Evolutionary conservation across 2,113 vertebrate genomes (phyloP), one percentile per base, ranked within the genome.

Genomic region (Pipa parva): DNA sequence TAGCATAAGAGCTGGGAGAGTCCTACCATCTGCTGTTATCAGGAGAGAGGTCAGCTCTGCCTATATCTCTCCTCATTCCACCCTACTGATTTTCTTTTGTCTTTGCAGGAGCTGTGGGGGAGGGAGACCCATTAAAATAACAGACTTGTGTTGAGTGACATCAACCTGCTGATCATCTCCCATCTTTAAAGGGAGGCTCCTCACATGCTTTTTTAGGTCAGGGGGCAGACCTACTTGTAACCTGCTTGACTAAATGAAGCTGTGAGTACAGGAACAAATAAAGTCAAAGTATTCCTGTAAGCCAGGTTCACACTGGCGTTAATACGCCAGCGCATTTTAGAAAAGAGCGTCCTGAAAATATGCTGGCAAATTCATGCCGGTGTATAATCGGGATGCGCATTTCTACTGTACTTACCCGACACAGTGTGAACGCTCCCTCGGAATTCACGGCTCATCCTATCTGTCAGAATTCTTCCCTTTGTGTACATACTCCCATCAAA

Each of bases 21-120:
- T 68, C 45, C 64, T 59, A 51, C 45, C 56, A 59, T 59, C 55
- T 68, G 64, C 64, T 68, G 28, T 50, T 59, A 68, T 58, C 42
- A 58, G 18, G 5, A 51, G 28, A 58, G 42, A 39, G 42, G 63
- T 33, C 13, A 24, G 8, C 55, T 10, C 29, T 27, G 29, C 55
- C 59, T 22, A 59, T 68, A 59, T 68, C 64, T 50, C 29, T n/a
- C 13, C 37, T 48, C 64, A 68, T 59, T 68, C 59, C 56, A 51
- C 29, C 64, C 64, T 56, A 68, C 56, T 68, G 64, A 59, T 59
- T n/a, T 50, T 50, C 45, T 57, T 26, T 17, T 68, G 59, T 55
- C 59, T 27, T 59, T 59, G 13, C 55, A 17, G 9, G 64, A 50
- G 42, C 33, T 50, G 55, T 59, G 56, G 64, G 64, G 56, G 64